phyloP scores from a whole-genome alignment of 1,140 invertebrate species.

The Drosophila kohkoa region DNA sequence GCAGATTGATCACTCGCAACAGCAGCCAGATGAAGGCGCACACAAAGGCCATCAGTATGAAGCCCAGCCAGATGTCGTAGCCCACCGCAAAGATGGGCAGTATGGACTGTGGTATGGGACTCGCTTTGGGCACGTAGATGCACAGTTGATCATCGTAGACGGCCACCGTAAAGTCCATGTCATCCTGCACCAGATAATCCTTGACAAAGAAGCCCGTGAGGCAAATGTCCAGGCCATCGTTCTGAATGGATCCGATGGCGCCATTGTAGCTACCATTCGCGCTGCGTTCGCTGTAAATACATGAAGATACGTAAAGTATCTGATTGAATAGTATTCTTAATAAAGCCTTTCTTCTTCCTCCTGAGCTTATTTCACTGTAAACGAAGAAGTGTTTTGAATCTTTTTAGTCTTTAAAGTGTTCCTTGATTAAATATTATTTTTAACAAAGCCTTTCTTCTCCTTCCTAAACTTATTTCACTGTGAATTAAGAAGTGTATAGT shows the following conservation, averaged over 20 bases:
- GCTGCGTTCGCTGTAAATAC: conserved; percentile 51
- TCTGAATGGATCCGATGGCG: conserved; percentile 76
- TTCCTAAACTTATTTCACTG: too few species aligned
- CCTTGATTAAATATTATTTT: too few species aligned
- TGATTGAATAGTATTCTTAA: too few species aligned
- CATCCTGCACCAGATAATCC: conserved; percentile 80
- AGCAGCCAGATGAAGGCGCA: conserved; percentile 69
- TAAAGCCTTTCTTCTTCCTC: too few species aligned
- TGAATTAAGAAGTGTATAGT: too few species aligned
- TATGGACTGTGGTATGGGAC: conserved; percentile 83
- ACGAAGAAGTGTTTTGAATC: too few species aligned
- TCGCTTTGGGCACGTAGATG: conserved; percentile 84
- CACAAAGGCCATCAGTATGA: conserved; percentile 57
- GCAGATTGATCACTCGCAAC: conserved; percentile 57
- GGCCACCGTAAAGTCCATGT: conserved; percentile 78
- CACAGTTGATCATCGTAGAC: conserved; percentile 84
- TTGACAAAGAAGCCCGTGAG: conserved; percentile 85
- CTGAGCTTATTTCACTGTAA: too few species aligned
- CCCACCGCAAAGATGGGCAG: conserved; percentile 82
- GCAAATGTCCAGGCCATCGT: conserved; percentile 75
- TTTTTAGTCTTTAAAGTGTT: too few species aligned
- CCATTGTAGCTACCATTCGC: conserved; percentile 83
- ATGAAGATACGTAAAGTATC: too few species aligned
- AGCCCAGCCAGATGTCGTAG: conserved; percentile 80
- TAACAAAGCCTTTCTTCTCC: too few species aligned